These are phyloP conservation scores for Cinara cedri DNA, from an alignment of 2,888 invertebrate species.

Conservation along the genomic window DNA sequence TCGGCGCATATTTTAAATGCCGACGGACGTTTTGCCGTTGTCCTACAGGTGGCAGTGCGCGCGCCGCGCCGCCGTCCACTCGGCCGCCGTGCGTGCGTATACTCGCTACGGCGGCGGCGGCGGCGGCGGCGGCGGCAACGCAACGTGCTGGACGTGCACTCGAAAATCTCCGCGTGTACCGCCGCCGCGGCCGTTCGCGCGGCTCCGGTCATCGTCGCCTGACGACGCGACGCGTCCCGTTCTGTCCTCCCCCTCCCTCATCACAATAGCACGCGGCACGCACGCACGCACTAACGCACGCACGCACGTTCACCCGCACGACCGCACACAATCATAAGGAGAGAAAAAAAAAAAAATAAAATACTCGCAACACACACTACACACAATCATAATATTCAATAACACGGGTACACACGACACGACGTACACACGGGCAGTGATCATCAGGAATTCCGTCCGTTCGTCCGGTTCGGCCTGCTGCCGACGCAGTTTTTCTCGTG, in stretches of 20 bases:
- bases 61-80: background rate
- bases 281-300: constrained; percentile 22
- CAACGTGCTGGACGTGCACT: background rate
- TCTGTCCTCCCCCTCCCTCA: background rate
- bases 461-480: constrained; percentile 22
- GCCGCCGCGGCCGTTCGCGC: background rate
- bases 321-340: background rate
- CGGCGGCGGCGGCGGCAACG: background rate
- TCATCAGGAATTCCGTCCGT: constrained; percentile 50
- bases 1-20: constrained; percentile 38
- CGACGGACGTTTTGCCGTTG: constrained; percentile 31
- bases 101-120: background rate
- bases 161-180: constrained; percentile 33
- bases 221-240: background rate
- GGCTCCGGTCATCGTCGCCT: background rate
- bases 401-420: background rate
- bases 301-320: background rate
- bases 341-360: background rate
- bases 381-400: background rate
- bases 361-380: constrained; percentile 8
- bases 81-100: background rate
- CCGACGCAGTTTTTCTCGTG: background rate
- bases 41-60: constrained; percentile 53
- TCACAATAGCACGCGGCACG: background rate
- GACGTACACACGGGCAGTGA: constrained; percentile 27